Conservation (phyloP, 1,140 invertebrate species). For the Portunus trituberculatus region DNA sequence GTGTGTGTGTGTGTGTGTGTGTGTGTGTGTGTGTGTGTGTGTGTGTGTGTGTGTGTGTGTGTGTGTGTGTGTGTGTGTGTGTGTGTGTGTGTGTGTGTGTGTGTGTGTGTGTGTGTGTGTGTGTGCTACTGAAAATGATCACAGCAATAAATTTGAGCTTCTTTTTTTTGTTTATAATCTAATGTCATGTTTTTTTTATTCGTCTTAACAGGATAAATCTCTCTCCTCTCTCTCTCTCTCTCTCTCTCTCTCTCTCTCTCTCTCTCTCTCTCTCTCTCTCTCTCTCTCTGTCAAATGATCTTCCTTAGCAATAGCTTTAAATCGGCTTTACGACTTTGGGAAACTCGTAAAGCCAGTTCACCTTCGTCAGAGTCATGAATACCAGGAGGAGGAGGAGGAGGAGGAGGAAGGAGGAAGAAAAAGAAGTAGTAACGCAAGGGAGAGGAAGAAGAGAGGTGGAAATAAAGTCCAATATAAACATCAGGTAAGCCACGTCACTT, state of each 20-base stretch:
- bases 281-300: constrained; percentile 7
- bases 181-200: not conserved
- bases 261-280: not conserved
- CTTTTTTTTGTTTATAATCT: not conserved
- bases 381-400: not conserved
- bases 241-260: not conserved
- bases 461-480: not conserved
- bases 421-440: not conserved
- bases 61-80: no score
- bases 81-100: not conserved
- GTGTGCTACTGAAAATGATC: no score
- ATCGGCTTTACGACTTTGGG: not conserved
- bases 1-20: no score
- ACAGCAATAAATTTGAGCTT: not conserved
- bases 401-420: not conserved
- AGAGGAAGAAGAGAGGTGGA: not conserved
- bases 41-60: no score
- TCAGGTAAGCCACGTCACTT: not conserved
- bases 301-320: not conserved
- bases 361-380: not conserved
- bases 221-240: constrained; percentile 1
- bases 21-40: no score
- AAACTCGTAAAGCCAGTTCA: not conserved
- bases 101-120: not conserved
- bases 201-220: no score